Conservation (phyloP, 1,140 invertebrate genomes). For the Drosophila auraria region DNA sequence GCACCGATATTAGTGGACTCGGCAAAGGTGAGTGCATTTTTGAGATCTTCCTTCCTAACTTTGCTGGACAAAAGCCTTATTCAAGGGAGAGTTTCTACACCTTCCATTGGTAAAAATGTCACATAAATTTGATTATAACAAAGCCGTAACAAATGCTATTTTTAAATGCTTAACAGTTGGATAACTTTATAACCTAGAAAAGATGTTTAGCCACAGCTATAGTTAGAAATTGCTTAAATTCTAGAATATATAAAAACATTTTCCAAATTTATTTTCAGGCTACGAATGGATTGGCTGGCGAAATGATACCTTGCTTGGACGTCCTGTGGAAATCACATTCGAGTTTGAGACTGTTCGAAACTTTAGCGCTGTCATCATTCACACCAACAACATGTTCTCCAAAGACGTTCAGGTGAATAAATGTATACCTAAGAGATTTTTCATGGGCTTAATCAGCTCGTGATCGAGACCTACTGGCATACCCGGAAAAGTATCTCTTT, state of each 20-base stretch:
- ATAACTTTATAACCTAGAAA: too few relatives aligned
- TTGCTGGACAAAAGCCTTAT: too few relatives aligned
- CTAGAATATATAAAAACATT: not conserved
- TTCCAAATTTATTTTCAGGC: constrained; percentile 85
- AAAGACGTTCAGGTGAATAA: constrained; percentile 88
- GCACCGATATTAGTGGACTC: constrained; percentile 88
- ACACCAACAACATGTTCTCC: constrained; percentile 90
- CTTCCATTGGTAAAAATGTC: too few relatives aligned
- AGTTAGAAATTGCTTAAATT: not conserved
- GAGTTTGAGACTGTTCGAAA: constrained; percentile 92
- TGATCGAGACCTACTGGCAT: constrained; percentile 6
- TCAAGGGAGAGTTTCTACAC: too few relatives aligned
- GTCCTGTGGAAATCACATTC: constrained; percentile 90
- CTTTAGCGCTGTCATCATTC: constrained; percentile 91
- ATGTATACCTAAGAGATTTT: not conserved
- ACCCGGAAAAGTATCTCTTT: constrained; percentile 18
- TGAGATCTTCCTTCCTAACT: not conserved
- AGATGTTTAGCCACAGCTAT: too few relatives aligned
- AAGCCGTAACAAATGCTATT: too few relatives aligned
- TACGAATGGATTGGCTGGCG: constrained; percentile 96
- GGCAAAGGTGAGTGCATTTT: constrained; percentile 88
- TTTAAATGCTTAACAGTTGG: too few relatives aligned
- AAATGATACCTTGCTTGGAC: constrained; percentile 88
- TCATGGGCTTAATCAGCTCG: not conserved
- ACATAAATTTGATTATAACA: too few relatives aligned